Base-by-base conservation (phyloP, 2,797 vertebrate genomes). In the Pelodytes ibericus region DNA sequence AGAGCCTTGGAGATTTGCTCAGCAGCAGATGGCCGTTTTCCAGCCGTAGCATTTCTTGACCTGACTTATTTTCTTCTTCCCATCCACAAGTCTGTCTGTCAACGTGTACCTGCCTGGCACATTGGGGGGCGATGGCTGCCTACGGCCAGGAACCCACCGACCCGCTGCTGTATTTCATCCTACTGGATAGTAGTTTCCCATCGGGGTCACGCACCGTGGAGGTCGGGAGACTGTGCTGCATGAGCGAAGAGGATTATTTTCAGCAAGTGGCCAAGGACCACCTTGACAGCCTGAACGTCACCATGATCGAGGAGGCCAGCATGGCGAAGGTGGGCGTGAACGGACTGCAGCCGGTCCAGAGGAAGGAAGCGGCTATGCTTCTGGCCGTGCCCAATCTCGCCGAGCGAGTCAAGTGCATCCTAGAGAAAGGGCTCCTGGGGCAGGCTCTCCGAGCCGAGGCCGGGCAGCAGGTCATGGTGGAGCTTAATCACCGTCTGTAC, bases 131-230 rank as follows among this genome's bases (percentile, higher is more conserved):
- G 53, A 79, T 79, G 76, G 70, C 66, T 16, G 30, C 36, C 53
- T 9, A 1, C 0, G 8, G 16, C 26, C 8, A n/a, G 5, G 76
- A 79, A 16, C 15, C 5, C 26, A 68, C 68, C 0, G 76, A 79
- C 47, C 66, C 58, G 20, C 31, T 79, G 13, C 6, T 72, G 22
- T 95, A 84, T 82, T 95, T 90, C 85, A 95, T 96, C 72, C 0
- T 93, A 25, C 87, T 72, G 0, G 84, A 82, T 56, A 81, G 82
- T 13, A 81, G 82, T 13, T 30, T 77, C 0, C 6, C 82, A 0
- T 0, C 22, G 0, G 74, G 79, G 4, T 13, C 0, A 18, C 4
- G 9, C 0, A 6, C 3, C 0, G 20, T 84, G 24, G 61, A 18
- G 0, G 13, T 83, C 0, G 95, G 94, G 0, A 47, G 31, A 2